phyloP scores from a whole-genome alignment of 2,888 invertebrate genomes.

The Drosophila setosimentum region DNA sequence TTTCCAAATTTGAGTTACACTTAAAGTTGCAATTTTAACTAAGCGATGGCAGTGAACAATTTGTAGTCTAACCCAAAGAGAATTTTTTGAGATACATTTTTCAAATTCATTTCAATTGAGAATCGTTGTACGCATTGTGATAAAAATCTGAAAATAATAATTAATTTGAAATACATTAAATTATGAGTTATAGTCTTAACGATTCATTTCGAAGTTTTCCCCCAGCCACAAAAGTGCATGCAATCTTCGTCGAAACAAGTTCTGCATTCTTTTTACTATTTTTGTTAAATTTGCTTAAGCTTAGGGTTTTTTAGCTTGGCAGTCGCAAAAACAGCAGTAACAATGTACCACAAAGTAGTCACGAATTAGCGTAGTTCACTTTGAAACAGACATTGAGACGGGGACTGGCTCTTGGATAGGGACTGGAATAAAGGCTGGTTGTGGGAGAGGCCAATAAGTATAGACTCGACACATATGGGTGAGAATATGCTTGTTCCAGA shows the following conservation, averaged over 20 bases:
- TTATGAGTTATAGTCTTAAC: neutral
- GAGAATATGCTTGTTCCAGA: conserved; percentile 62
- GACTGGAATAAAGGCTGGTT: conserved; percentile 6
- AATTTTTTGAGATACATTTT: neutral
- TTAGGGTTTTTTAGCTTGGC: conserved; percentile 51
- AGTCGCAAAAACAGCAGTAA: conserved; percentile 36
- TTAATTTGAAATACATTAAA: neutral
- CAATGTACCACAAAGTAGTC: conserved; percentile 70
- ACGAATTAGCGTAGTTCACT: conserved; percentile 75
- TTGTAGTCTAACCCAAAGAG: neutral
- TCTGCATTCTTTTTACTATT: conserved; percentile 20
- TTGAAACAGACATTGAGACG: conserved; percentile 30
- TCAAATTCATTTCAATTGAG: neutral
- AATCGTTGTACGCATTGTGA: neutral
- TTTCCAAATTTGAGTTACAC: neutral
- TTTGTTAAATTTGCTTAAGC: conserved; percentile 45
- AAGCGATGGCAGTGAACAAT: too few species aligned
- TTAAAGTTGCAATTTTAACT: neutral
- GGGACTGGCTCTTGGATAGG: conserved; percentile 15
- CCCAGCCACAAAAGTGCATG: conserved; percentile 25
- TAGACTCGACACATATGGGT: conserved; percentile 47
- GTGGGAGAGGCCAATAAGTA: conserved; percentile 16
- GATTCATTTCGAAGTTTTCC: neutral
- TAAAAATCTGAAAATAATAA: neutral
- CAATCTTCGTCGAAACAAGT: conserved; percentile 22